Base-by-base conservation (phyloP, 2,797 vertebrate species). In the Podarcis siculus region DNA sequence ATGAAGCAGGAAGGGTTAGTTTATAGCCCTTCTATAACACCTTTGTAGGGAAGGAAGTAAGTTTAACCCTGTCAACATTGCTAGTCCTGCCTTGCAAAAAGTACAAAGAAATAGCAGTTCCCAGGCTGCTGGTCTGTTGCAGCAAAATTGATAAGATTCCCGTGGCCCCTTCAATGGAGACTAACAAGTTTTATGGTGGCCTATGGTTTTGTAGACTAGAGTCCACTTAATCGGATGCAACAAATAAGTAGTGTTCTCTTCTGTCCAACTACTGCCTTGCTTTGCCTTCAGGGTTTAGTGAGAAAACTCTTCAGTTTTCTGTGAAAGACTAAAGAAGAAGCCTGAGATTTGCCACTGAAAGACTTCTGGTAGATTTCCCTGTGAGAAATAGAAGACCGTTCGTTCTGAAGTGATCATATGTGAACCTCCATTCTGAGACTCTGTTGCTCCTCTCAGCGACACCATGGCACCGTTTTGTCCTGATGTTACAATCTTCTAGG, bases 61-160 rank as follows among this genome's bases (percentile, higher is more conserved):
- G 21, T 55, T 93, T 91, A 90, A 91, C 89, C 82, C 83, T 92
- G 87, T 89, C 75, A 69, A 71, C 83, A 91, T 45, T 67, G 49
- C 76, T 83, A 79, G 19, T 61, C 0, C 42, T 67, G 49, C 21
- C 25, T 13, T 8, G 27, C n/a, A 25, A 23, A 37, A 71, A 45
- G 13, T 12, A 67, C 12, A 75, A 0, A 49, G 39, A 71, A 61
- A 71, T 67, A 76, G 89, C 67, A 78, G 49, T 79, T 73, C 17
- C 35, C 72, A 73, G 72, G 7, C 32, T 19, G 19, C 23, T 64
- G 23, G 61, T 64, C 19, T 64, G 61, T 64, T 64, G 61, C 61
- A 64, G 17, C 61, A 64, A 64, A 64, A 64, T 19, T 8, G 21
- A 64, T 21, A 64, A 55, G 17, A 7, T 19, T 64, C 61, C 61